A percentile compares a stretch with the other conserved stretches of the same genome.
These are phyloP conservation scores for Argynnis bischoffii DNA, from an alignment of 2,888 invertebrate genomes.

Conservation along the genomic window DNA sequence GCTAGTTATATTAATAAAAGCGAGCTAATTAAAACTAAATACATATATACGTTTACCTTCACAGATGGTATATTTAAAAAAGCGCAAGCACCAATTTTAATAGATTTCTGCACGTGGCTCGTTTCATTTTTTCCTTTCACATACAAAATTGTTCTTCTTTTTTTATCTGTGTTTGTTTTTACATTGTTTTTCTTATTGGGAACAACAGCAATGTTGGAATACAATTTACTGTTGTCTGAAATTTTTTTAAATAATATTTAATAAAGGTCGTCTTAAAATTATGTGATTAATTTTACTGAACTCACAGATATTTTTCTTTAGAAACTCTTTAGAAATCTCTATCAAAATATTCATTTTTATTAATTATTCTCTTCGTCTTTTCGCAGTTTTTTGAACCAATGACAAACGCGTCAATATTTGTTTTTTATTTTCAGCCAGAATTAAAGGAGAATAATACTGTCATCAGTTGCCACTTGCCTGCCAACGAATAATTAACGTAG, in stretches of 20 bases:
- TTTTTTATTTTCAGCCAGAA: too few species aligned
- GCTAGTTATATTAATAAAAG: too few species aligned
- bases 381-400: too few species aligned
- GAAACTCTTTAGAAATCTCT: constrained; percentile 6
- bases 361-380: too few species aligned
- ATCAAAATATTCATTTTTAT: constrained; percentile 6
- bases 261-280: background rate
- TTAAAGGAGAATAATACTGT: too few species aligned
- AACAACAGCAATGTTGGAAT: constrained; percentile 6
- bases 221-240: constrained; percentile 20
- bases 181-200: background rate
- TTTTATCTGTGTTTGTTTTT: background rate
- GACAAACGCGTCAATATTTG: too few species aligned
- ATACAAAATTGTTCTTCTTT: constrained; percentile 11
- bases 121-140: constrained; percentile 19
- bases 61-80: constrained; percentile 34
- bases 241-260: background rate
- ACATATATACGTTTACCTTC: constrained; percentile 28
- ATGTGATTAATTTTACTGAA: background rate
- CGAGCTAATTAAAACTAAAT: background rate
- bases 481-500: too few species aligned
- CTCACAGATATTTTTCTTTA: constrained; percentile 19
- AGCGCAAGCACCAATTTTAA: constrained; percentile 39
- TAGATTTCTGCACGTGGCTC: constrained; percentile 10
- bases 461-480: too few species aligned